Base-by-base conservation (phyloP, 2,113 vertebrate species). In the Tachuris rubrigastra region DNA sequence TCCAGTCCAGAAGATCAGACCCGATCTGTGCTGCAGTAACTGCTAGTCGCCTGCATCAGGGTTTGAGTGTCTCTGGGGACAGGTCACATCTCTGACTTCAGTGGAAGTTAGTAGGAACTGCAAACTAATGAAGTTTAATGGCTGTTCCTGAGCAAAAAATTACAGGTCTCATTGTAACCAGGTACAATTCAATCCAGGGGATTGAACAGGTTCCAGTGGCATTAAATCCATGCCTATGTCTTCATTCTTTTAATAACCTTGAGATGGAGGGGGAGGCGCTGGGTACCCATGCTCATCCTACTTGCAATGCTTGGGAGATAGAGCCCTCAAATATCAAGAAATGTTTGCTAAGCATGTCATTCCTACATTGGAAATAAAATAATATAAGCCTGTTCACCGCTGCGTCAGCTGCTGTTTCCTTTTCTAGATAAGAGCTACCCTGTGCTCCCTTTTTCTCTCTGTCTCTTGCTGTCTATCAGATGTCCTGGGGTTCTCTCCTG, bases 371-470 rank as follows among this genome's bases (percentile, higher is more conserved):
- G 88, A 91, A 91, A 96, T 76, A 87, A 95, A 93, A 96, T 78
- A 93, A 80, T 62, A 46, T 56, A 78, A 95, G 69, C 30, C 47
- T 85, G 44, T 31, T 73, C 75, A 67, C 88, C 95, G 74, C 73
- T 89, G 73, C 5, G 46, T 90, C 73, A 93, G 82, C 74, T 96
- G 71, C 44, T 93, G 39, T 78, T 94, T 81, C 79, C 92, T 96
- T 81, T 94, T 75, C 77, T 50, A 92, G 93, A 84, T 95, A 89
- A 93, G 46, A 87, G 27, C 49, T 9, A 14, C 42, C 21, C 53
- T 35, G 12, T 76, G 39, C 42, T 80, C 30, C 14, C 14, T 85
- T n/a, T 87, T 94, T 79, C 49, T 71, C 30, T 74, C 53, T 84
- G 52, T 75, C 33, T 90, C 58, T 73, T 83, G 37, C 60, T 68